phyloP scores from a whole-genome alignment of 2,113 vertebrate genomes.

The Phrynosoma blainvillii region DNA sequence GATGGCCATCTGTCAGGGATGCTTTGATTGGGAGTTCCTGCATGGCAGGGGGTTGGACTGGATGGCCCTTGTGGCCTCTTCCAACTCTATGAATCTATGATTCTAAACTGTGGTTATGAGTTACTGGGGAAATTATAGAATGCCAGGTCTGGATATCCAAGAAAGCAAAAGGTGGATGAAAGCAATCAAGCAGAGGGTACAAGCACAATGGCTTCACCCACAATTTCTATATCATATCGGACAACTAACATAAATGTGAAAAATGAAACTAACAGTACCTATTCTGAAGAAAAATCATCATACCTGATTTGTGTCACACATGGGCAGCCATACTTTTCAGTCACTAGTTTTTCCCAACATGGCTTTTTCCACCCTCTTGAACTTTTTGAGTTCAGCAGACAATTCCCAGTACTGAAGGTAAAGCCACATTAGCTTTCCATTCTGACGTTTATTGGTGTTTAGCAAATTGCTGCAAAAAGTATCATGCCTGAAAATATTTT shows the following conservation, averaged over 20 bases:
- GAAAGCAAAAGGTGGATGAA: neutral
- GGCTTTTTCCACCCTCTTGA: slow-evolving; percentile 82
- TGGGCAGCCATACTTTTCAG: neutral
- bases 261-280: slow-evolving; percentile 11
- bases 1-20: too few species aligned
- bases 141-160: neutral
- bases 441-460: slow-evolving; percentile 85
- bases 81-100: too few species aligned
- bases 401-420: slow-evolving; percentile 94
- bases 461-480: slow-evolving; percentile 85
- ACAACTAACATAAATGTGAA: slow-evolving; percentile 33
- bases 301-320: neutral
- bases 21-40: too few species aligned
- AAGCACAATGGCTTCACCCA: neutral
- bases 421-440: slow-evolving; percentile 95
- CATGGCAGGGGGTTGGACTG: too few species aligned
- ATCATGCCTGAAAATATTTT: slow-evolving; percentile 93
- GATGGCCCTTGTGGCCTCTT: too few species aligned
- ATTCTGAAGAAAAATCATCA: neutral
- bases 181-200: neutral
- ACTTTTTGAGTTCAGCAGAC: slow-evolving; percentile 84
- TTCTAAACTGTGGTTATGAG: neutral
- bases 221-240: neutral
- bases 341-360: slow-evolving; percentile 71
- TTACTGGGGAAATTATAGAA: neutral